Conservation (phyloP, 2,797 vertebrate genomes). For the Varecia variegata region DNA sequence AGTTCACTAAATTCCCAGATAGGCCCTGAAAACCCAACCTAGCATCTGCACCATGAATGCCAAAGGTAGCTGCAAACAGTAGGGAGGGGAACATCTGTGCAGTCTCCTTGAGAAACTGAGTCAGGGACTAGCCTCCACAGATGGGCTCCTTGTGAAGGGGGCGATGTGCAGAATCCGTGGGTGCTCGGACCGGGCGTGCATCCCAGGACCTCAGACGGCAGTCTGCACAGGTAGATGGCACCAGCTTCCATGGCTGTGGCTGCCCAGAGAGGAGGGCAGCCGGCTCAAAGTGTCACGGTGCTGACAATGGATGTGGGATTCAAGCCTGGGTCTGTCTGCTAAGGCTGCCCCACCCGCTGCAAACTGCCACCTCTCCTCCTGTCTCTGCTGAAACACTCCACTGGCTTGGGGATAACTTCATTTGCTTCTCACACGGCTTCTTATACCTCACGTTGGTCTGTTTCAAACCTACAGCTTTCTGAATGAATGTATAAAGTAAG, state of each 20-base stretch:
- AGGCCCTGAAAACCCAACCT: neutral
- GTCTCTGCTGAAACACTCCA: neutral
- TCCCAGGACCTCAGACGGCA: neutral
- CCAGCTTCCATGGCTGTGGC: neutral
- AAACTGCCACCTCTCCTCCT: too few relatives aligned
- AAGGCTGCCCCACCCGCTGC: fast-evolving
- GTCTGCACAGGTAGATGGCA: neutral
- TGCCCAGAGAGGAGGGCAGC: neutral
- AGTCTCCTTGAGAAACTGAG: neutral
- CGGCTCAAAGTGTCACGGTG: fast-evolving
- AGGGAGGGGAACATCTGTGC: fast-evolving
- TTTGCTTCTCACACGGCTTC: neutral
- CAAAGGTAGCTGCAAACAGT: neutral
- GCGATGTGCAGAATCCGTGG: fast-evolving
- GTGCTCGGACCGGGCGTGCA: too few relatives aligned
- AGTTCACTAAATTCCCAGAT: neutral
- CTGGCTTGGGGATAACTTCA: too few relatives aligned
- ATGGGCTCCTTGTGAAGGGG: neutral
- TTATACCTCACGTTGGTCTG: neutral
- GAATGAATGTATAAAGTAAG: neutral
- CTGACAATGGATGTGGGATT: fast-evolving
- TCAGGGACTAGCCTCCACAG: fast-evolving
- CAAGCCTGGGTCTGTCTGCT: neutral
- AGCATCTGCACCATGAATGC: fast-evolving
- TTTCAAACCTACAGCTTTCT: neutral